phyloP scores from a whole-genome alignment of 1,140 invertebrate genomes.

The Drosophila melanogaster region Release_6_plus_ISO1_MT NT_033777.3:25689001-25689500 shows the following conservation, averaged over 20 bases:
- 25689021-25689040: too few relatives aligned
- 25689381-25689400: constrained; percentile 64
- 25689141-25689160: constrained; percentile 30
- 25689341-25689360: constrained; percentile 22
- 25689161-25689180: constrained; percentile 12
- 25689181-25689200: constrained; percentile 40
- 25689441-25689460: constrained; percentile 2
- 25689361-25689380: constrained; percentile 23
- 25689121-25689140: neutral
- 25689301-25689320: constrained; percentile 45
- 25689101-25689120: neutral
- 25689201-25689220: constrained; percentile 54
- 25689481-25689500: constrained; percentile 76
- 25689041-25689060: too few relatives aligned
- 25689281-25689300: neutral
- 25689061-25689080: too few relatives aligned
- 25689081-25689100: too few relatives aligned
- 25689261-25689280: constrained; percentile 47
- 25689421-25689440: constrained; percentile 22
- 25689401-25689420: constrained; percentile 67
- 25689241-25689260: constrained; percentile 83
- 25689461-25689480: constrained; percentile 35
- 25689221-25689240: constrained; percentile 63
- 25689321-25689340: constrained; percentile 71
- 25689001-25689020: too few relatives aligned